Evolutionary conservation across 2,888 invertebrate species (phyloP).

Genomic region (Eilema caniola): DNA sequence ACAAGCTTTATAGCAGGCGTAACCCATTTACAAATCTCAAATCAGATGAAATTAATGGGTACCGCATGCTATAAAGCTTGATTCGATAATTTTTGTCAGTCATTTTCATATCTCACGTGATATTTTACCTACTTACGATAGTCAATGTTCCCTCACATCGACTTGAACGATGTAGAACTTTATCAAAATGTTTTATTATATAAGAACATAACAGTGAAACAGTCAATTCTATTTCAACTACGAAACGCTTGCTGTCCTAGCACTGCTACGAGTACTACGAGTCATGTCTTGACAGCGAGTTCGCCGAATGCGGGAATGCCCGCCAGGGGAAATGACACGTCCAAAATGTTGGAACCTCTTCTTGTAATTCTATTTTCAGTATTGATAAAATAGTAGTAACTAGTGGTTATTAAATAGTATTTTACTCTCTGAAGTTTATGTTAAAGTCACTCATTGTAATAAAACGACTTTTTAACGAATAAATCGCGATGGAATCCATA

Average conservation of each 20-base stretch:
- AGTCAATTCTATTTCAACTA: constrained; percentile 15
- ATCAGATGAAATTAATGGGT: too few species aligned
- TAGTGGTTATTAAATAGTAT: neutral
- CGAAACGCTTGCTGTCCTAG: constrained; percentile 12
- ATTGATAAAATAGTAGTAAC: constrained; percentile 3
- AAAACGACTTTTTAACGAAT: too few species aligned
- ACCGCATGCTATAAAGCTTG: too few species aligned
- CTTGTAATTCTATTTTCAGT: constrained; percentile 58
- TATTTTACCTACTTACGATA: too few species aligned
- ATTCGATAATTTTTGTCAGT: too few species aligned
- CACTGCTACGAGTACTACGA: constrained; percentile 16
- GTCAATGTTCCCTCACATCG: too few species aligned
- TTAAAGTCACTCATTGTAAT: too few species aligned
- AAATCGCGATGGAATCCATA: too few species aligned
- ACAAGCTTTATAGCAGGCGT: too few species aligned
- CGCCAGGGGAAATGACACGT: constrained; percentile 67
- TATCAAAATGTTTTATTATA: neutral
- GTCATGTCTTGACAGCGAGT: constrained; percentile 44
- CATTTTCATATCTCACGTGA: too few species aligned
- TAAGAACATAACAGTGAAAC: constrained; percentile 3
- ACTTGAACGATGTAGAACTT: neutral
- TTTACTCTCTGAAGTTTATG: neutral
- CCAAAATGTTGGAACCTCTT: constrained; percentile 63
- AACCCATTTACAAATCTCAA: too few species aligned
- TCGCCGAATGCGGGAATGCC: constrained; percentile 61